Conservation (phyloP, 1,140 invertebrate genomes). For the Copidosoma floridanum region DNA sequence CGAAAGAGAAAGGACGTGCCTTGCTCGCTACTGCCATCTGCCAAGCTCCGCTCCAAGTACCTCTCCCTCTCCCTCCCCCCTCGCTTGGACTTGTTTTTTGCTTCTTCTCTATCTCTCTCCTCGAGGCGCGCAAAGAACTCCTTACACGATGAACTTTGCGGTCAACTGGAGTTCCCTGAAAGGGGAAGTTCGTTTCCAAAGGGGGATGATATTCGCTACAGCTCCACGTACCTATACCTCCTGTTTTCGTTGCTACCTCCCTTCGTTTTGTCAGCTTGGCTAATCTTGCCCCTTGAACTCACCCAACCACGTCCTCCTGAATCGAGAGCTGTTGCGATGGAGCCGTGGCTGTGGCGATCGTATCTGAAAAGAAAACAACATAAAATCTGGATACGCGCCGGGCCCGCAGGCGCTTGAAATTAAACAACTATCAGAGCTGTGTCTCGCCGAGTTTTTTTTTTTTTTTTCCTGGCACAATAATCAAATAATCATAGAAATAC, state of each 20-base stretch:
- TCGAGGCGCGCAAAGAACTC: conserved; percentile 11
- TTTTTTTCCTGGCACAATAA: too few relatives aligned
- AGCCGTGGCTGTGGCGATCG: background rate
- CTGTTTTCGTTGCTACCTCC: too few relatives aligned
- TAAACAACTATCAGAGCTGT: background rate
- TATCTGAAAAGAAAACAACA: conserved; percentile 17
- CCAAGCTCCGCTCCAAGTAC: conserved; percentile 29
- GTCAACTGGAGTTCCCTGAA: conserved; percentile 34
- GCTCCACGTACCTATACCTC: too few relatives aligned
- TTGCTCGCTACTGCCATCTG: conserved; percentile 44
- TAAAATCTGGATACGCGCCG: conserved; percentile 10
- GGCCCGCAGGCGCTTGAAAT: background rate
- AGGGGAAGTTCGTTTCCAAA: conserved; percentile 30
- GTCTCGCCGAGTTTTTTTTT: too few relatives aligned
- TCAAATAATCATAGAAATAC: too few relatives aligned
- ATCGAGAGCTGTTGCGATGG: background rate
- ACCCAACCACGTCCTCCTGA: background rate
- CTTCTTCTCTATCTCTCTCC: conserved; percentile 7
- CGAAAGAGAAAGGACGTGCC: background rate
- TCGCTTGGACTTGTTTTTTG: conserved; percentile 15
- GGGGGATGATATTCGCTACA: too few relatives aligned
- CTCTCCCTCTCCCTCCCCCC: conserved; percentile 18
- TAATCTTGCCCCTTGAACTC: conserved; percentile 3
- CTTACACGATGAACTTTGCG: conserved; percentile 31
- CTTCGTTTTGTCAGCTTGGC: conserved; percentile 12